Conservation (phyloP, 2,113 vertebrate species). For the Indicator maculatus region DNA sequence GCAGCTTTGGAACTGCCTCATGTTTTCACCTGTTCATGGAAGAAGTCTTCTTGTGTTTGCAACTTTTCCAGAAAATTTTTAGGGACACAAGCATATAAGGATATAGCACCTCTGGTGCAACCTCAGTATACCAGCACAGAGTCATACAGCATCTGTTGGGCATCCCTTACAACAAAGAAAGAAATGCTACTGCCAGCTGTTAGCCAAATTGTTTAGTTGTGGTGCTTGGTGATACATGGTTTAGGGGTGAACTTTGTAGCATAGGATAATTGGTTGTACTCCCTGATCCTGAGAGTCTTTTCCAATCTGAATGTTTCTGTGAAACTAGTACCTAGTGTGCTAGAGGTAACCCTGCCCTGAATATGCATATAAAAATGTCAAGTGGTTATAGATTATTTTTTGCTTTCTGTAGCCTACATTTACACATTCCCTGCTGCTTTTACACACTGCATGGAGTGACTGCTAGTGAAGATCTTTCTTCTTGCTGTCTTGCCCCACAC, state of each 20-base stretch:
- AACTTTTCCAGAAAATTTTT: not conserved
- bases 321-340: too few relatives aligned
- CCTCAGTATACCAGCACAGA: not conserved
- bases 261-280: too few relatives aligned
- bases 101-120: not conserved
- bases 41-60: not conserved
- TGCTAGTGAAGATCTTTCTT: not conserved
- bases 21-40: not conserved
- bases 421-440: not conserved
- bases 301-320: too few relatives aligned
- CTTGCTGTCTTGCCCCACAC: not conserved
- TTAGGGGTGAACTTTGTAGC: too few relatives aligned
- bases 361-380: not conserved
- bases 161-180: too few relatives aligned
- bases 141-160: not conserved
- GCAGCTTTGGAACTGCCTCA: accelerated
- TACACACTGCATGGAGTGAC: not conserved
- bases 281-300: too few relatives aligned
- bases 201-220: not conserved
- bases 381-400: not conserved
- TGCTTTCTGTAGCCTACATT: not conserved
- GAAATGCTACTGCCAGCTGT: not conserved
- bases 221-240: too few relatives aligned
- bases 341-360: not conserved
- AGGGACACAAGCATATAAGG: not conserved